Evolutionary conservation across 1,140 invertebrate species (phyloP).

Genomic region (Monomorium pharaonis): DNA sequence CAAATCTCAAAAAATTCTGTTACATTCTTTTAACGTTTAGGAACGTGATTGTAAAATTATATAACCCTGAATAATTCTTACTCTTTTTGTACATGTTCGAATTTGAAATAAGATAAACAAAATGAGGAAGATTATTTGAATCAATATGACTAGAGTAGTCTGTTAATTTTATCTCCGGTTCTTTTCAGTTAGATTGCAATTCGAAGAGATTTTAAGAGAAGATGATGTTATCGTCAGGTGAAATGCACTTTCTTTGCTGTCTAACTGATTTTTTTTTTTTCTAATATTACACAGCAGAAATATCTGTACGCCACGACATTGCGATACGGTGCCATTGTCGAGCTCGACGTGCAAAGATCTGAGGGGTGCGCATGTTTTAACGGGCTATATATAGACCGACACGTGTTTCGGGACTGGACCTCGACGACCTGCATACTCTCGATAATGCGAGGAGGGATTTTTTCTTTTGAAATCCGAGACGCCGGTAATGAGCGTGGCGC

Average conservation of each 20-base stretch:
- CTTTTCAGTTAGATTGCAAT: neutral
- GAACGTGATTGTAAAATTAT: too few relatives aligned
- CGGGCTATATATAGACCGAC: constrained; percentile 42
- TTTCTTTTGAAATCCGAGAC: constrained; percentile 52
- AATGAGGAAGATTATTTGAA: too few relatives aligned
- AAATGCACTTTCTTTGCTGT: neutral
- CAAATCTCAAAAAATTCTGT: too few relatives aligned
- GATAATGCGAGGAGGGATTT: constrained; percentile 29
- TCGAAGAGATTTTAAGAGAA: too few relatives aligned
- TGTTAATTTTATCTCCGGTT: neutral
- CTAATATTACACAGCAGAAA: neutral
- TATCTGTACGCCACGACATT: neutral
- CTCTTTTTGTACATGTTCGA: too few relatives aligned
- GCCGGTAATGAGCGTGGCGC: constrained; percentile 32
- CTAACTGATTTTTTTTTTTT: constrained; percentile 7
- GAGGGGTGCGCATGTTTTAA: constrained; percentile 26
- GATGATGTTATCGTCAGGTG: neutral
- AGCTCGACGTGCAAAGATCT: constrained; percentile 7
- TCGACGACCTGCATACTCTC: constrained; percentile 24
- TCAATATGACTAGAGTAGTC: too few relatives aligned
- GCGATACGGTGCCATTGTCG: constrained; percentile 19
- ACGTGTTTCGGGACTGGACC: constrained; percentile 33
- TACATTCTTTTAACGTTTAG: too few relatives aligned
- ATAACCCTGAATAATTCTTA: too few relatives aligned
- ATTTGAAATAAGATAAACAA: too few relatives aligned